phyloP scores from a whole-genome alignment of 2,888 invertebrate species.

The Pediacus dermestoides region DNA sequence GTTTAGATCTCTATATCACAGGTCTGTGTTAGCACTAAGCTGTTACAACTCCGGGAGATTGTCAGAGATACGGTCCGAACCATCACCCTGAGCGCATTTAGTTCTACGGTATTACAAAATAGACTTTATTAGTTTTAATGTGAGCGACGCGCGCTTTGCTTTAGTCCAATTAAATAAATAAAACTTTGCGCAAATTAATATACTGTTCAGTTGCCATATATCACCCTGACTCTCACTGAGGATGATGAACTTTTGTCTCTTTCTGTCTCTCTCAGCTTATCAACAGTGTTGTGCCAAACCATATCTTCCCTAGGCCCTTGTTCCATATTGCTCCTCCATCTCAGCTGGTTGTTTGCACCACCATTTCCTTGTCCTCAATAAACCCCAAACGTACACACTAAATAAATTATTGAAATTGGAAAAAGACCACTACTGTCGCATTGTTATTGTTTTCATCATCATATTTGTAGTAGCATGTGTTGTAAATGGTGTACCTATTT shows the following conservation, averaged over 20 bases:
- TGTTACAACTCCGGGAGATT: conserved; percentile 29
- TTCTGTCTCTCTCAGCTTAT: conserved; percentile 23
- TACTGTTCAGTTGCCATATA: too few relatives aligned
- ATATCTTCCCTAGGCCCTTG: too few relatives aligned
- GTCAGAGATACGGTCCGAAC: conserved; percentile 24
- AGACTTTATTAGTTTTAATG: too few relatives aligned
- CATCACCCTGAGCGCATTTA: background rate
- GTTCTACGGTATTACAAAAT: background rate
- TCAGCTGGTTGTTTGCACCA: conserved; percentile 26
- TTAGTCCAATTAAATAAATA: conserved; percentile 2
- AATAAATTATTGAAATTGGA: too few relatives aligned
- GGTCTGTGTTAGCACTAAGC: conserved; percentile 39
- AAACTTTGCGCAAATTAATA: too few relatives aligned
- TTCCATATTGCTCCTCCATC: too few relatives aligned
- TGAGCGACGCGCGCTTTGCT: background rate
- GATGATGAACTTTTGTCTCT: conserved; percentile 8
- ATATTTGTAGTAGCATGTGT: conserved; percentile 50
- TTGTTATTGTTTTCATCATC: conserved; percentile 45
- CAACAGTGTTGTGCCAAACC: conserved; percentile 48
- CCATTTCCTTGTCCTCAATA: conserved; percentile 17
- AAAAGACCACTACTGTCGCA: conserved; percentile 29
- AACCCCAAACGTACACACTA: conserved; percentile 15
- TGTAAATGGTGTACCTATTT: conserved; percentile 50
- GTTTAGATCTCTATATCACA: conserved; percentile 42
- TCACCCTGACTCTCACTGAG: background rate